These are phyloP conservation scores for Macrostomum cliftonense DNA, from an alignment of 2,888 invertebrate genomes.

Conservation along the genomic window DNA sequence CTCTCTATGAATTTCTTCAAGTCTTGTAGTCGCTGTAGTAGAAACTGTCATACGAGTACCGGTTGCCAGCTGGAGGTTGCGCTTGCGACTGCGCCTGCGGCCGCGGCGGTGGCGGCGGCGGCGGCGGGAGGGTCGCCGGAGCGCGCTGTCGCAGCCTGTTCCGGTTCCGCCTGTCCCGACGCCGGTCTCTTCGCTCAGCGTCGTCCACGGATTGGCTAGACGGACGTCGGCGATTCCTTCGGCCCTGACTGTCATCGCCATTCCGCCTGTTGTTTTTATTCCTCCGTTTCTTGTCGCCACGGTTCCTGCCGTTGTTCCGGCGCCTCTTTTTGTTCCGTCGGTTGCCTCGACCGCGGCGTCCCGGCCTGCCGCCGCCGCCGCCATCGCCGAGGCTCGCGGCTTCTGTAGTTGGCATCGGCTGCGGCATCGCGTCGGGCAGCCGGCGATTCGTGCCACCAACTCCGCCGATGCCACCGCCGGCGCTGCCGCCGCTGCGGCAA, in stretches of 20 bases:
- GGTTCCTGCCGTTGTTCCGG: no score
- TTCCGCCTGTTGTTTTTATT: no score
- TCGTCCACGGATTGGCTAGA: no score
- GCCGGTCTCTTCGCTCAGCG: no score
- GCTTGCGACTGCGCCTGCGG: no score
- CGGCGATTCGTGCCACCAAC: neutral
- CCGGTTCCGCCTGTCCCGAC: neutral
- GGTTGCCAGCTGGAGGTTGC: neutral
- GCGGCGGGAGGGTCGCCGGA: neutral
- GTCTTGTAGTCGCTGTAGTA: conserved; percentile 14
- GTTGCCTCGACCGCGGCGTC: neutral
- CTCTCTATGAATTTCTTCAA: no score
- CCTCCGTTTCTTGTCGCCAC: no score
- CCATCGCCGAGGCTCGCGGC: neutral
- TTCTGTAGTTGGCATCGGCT: neutral
- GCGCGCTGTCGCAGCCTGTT: neutral
- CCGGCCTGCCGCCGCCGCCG: neutral
- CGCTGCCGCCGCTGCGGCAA: no score
- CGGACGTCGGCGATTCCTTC: no score
- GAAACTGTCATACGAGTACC: conserved; percentile 53
- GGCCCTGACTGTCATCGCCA: no score
- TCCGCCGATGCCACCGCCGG: neutral
- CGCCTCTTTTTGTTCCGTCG: no score
- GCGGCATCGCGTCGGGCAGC: neutral
- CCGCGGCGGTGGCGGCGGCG: neutral